Evolutionary conservation across 2,797 vertebrate species (phyloP), one percentile per base, ranked within the genome.

Genomic region (Balearica regulorum): DNA sequence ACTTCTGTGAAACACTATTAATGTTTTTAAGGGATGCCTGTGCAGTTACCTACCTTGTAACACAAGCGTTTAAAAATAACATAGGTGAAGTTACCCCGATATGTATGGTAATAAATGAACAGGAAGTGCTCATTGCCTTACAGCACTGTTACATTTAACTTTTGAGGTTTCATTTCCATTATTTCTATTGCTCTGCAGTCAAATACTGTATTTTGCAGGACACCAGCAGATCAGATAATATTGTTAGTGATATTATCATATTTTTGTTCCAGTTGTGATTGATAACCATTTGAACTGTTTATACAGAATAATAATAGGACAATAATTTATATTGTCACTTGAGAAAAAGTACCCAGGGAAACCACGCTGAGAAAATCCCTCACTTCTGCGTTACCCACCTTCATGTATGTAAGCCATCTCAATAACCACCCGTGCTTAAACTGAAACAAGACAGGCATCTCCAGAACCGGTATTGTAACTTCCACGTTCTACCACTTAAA

Each of bases 391-490:
- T 65, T 79, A 83, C 26, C 14, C 29, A 61, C 37, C 39, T 61
- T 19, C 16, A 9, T 0, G 10, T 20, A 10, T 4, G 6, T 39
- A 43, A 92, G 13, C 44, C 46, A 57, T 6, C 54, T 37, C 51
- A 84, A 44, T 9, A 72, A 66, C 48, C 51, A 62, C 39, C 78
- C 0, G 0, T n/a, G 82, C 55, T 73, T 73, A 70, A 82, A 44
- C 48, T 84, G 33, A 62, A 76, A 46, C n/a, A 61, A 39, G 54
- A n/a, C 3, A 5, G 15, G 10, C 37, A 54, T 25, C 62, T 77
- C 37, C 46, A 33, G 33, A 15, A 77, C 16, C 1, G 0, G 0
- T 48, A n/a, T 20, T 51, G 31, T 29, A 60, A 71, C 19, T 79
- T 87, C 8, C 48, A 26, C 16, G 26, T 29, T 86, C 94, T 46